These are phyloP conservation scores for Xanthorhoe spadicearia DNA, from an alignment of 2,888 invertebrate genomes.

Conservation along the genomic window DNA sequence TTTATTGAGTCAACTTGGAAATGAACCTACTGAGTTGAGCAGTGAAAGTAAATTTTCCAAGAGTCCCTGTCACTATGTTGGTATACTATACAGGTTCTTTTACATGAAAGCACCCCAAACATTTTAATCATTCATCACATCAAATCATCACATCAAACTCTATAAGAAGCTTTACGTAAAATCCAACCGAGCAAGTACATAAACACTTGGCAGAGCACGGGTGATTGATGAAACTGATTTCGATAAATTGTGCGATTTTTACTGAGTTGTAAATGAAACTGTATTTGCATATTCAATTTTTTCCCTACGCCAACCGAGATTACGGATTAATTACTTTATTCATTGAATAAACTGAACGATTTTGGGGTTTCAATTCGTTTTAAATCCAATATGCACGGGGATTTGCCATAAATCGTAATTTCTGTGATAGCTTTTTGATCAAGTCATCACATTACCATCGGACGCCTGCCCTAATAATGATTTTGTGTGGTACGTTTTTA, in stretches of 20 bases:
- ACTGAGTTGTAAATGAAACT: conserved; percentile 19
- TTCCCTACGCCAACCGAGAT: conserved; percentile 29
- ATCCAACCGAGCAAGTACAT: neutral
- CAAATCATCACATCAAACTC: too few relatives aligned
- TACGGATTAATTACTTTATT: conserved; percentile 37
- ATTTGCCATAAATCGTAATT: conserved; percentile 1
- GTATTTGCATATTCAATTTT: conserved; percentile 36
- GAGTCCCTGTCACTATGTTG: neutral
- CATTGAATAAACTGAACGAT: conserved; percentile 33
- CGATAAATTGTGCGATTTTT: conserved; percentile 3
- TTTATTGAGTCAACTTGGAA: neutral
- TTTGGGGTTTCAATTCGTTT: conserved; percentile 23
- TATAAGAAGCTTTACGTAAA: neutral
- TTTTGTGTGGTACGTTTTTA: neutral
- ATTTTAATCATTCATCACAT: conserved; percentile 1
- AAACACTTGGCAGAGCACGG: neutral
- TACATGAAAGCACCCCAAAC: neutral
- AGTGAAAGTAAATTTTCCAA: neutral
- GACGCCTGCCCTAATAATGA: neutral
- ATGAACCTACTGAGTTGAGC: neutral
- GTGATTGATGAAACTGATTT: conserved; percentile 3
- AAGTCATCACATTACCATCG: neutral
- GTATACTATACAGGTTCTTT: too few relatives aligned
- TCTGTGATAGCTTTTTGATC: neutral
- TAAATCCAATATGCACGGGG: conserved; percentile 24